Percentiles rank a stretch among this genome's conserved stretches.
Conservation (phyloP, 1,140 invertebrate genomes). For the Ceratoteleas bidentatus region DNA sequence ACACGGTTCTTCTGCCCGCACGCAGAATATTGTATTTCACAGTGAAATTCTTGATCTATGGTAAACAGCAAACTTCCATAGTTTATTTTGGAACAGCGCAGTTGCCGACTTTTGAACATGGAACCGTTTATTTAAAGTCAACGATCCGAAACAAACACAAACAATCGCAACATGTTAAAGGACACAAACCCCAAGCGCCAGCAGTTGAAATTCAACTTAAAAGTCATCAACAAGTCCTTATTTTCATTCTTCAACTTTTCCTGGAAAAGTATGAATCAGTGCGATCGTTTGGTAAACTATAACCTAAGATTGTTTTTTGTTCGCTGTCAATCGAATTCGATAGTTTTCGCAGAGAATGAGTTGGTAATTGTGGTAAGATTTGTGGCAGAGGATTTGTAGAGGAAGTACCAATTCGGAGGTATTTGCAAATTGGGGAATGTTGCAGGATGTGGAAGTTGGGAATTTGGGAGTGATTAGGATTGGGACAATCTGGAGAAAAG, state of each 20-base stretch:
- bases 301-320: constrained; percentile 16
- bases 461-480: no score
- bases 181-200: background rate
- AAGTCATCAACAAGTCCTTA: constrained; percentile 12
- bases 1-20: no score
- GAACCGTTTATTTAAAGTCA: background rate
- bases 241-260: constrained; percentile 2
- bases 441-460: no score
- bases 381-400: background rate
- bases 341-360: background rate
- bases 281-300: background rate
- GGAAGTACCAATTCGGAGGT: background rate
- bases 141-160: no score
- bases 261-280: background rate
- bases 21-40: no score
- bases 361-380: background rate
- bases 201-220: constrained; percentile 12
- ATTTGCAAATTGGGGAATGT: background rate
- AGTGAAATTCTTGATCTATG: no score
- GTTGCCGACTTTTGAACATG: no score
- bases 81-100: no score
- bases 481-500: no score
- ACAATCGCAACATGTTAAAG: background rate
- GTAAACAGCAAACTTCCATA: no score
- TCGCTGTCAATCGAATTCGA: constrained; percentile 1